Evolutionary conservation across 2,797 vertebrate species (phyloP), one percentile per base, ranked within the genome.

Genomic region (Strix occidentalis): DNA sequence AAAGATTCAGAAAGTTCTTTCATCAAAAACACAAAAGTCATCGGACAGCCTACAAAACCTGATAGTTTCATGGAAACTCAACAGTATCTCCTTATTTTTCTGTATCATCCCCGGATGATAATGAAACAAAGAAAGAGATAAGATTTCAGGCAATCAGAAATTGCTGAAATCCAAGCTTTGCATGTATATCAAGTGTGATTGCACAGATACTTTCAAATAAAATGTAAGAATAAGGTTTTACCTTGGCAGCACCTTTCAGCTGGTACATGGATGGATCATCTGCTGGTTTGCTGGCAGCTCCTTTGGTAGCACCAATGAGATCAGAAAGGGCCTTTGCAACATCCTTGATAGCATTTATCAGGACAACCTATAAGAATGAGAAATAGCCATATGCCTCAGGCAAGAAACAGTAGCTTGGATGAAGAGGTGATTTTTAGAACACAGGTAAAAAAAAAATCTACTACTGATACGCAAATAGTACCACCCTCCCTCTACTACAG

Each of bases 191-290:
- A 54, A 60, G 28, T 19, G 21, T 41, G 60, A 79, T 2, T 63
- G 28, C 16, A 54, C 8, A 56, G 24, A 56, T 15, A 57, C 16
- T 50, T 63, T 7, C 17, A 75, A 77, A 70, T 26, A 71, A 25
- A 69, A n/a, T 4, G 7, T 17, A 54, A 35, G 35, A 51, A 8
- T 6, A 18, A 58, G 16, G 24, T 63, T 88, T 82, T 53, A 99
- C 99, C 99, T 99, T 99, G 95, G 99, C 99, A 6, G 99, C 99
- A 19, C 99, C 99, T 97, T 99, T 99, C 94, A 99, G 98, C 97
- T 99, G 99, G 97, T 99, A 99, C 99, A 99, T 99, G 83, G 99
- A 99, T 4, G 99, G 99, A 97, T 99, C 99, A 28, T 99, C 99
- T 0, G 99, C 99, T 3, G 99, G 98, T 93, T 99, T 99, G 91